Evolutionary conservation across 1,140 invertebrate genomes (phyloP), one percentile per base, ranked within the genome.

Genomic region (Atopsyche davidsoni): DNA sequence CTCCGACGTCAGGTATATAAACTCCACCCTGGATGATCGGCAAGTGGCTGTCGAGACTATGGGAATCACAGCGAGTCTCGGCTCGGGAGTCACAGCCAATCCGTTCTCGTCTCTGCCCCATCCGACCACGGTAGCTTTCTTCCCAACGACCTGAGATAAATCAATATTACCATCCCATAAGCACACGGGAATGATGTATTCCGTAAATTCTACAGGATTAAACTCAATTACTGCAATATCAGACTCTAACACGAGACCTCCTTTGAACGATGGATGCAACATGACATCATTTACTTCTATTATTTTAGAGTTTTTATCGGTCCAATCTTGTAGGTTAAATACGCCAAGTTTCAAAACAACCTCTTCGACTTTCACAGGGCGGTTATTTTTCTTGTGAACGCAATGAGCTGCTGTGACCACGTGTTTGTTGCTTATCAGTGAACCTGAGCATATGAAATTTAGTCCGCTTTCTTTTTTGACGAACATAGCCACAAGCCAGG

Each of bases 141-240:
- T 59, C 1, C 66, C 66, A 2, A 73, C 60, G 3, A 76, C 39
- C 6, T 41, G 45, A 10, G 67, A 57, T 0, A 77, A 46, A 19
- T 65, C 53, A 2, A 36, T 49, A 42, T 55, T 46, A 3, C 60
- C 64, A 1, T 59, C 48, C 76, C 77, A 79, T 4, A 79, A 51
- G 46, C 77, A 80, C 32, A 76, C 61, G 2, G 77, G 77, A 36
- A 58, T 63, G 17, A 79, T 69, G 4, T 14, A 55, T 9, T 25
- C 6, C 3, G 54, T 65, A 19, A 60, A 70, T 9, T 61, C 19
- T 0, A 70, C 59, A 1, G 46, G 23, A 0, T 59, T 43, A 2
- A 75, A 39, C 18, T 57, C 40, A 0, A 75, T 16, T 13, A 76
- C 38, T 4, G 68, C 73, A 11, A 76, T 38, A 55, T 76, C 73